These are phyloP conservation scores for Kobus ellipsiprymnus DNA, from an alignment of 2,113 vertebrate species.

Conservation along the genomic window DNA sequence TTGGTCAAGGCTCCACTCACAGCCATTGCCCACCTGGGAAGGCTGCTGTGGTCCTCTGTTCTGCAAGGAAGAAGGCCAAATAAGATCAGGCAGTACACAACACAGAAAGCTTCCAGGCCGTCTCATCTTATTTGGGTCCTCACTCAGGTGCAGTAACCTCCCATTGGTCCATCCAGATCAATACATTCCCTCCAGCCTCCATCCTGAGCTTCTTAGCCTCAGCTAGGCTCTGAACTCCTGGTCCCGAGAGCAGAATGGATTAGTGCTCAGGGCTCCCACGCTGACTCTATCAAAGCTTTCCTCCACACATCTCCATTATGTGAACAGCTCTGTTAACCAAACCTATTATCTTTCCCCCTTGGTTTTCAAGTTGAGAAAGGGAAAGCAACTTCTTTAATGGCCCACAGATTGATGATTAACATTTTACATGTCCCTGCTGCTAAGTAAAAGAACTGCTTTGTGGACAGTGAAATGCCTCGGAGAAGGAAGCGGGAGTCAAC, in stretches of 20 bases:
- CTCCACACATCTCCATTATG: constrained; percentile 79
- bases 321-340: constrained; percentile 84
- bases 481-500: constrained; percentile 81
- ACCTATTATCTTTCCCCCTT: constrained; percentile 83
- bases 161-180: background rate
- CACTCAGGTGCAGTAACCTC: constrained; percentile 20
- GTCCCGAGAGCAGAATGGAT: constrained; percentile 73
- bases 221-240: constrained; percentile 70
- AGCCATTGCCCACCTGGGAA: background rate
- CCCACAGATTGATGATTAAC: constrained; percentile 86
- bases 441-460: constrained; percentile 84
- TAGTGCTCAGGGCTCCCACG: constrained; percentile 70
- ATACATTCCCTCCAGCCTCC: constrained; percentile 34
- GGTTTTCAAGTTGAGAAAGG: constrained; percentile 83
- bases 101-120: background rate
- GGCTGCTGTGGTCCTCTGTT: background rate
- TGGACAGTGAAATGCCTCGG: constrained; percentile 81
- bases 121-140: constrained; percentile 55
- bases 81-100: background rate
- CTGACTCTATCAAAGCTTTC: constrained; percentile 77
- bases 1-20: background rate
- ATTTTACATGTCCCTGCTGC: constrained; percentile 85
- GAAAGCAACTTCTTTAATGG: constrained; percentile 85
- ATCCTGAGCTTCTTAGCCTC: constrained; percentile 29
- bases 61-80: background rate